Evolutionary conservation across 2,888 invertebrate genomes (phyloP).

Genomic region (Selenia dentaria): DNA sequence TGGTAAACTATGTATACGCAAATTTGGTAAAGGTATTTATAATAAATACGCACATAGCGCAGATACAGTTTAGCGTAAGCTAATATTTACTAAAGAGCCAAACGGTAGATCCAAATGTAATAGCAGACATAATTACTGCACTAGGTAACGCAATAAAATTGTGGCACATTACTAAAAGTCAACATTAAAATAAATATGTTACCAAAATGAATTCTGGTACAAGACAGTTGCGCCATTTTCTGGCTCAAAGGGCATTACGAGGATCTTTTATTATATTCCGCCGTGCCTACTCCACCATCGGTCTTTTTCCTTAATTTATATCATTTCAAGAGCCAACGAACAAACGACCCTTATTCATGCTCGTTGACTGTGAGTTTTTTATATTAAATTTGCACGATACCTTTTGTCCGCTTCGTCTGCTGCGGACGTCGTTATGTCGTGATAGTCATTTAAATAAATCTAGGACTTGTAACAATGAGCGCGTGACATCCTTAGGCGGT

Average conservation of each 20-base stretch:
- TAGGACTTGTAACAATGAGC: constrained; percentile 48
- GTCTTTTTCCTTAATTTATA: constrained; percentile 52
- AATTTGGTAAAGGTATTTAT: too few species aligned
- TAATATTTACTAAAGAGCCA: not conserved
- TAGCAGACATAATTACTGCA: constrained; percentile 22
- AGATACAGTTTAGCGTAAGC: not conserved
- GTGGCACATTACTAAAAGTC: constrained; percentile 29
- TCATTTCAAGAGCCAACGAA: constrained; percentile 49
- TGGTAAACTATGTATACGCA: too few species aligned
- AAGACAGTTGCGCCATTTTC: constrained; percentile 54
- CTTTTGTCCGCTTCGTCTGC: constrained; percentile 42
- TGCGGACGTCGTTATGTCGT: constrained; percentile 56
- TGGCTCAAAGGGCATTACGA: constrained; percentile 43
- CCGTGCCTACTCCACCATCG: constrained; percentile 34
- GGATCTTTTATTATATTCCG: constrained; percentile 48
- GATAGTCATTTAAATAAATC: constrained; percentile 47
- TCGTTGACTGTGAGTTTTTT: constrained; percentile 34
- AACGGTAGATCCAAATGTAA: constrained; percentile 8
- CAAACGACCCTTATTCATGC: constrained; percentile 55
- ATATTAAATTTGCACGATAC: constrained; percentile 44
- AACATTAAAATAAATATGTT: constrained; percentile 33
- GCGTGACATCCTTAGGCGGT: constrained; percentile 52
- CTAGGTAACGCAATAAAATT: constrained; percentile 15
- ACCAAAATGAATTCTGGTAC: constrained; percentile 43
- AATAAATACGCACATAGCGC: too few species aligned